Evolutionary conservation across 2,888 invertebrate genomes (phyloP).

Genomic region (Empis stercorea): DNA sequence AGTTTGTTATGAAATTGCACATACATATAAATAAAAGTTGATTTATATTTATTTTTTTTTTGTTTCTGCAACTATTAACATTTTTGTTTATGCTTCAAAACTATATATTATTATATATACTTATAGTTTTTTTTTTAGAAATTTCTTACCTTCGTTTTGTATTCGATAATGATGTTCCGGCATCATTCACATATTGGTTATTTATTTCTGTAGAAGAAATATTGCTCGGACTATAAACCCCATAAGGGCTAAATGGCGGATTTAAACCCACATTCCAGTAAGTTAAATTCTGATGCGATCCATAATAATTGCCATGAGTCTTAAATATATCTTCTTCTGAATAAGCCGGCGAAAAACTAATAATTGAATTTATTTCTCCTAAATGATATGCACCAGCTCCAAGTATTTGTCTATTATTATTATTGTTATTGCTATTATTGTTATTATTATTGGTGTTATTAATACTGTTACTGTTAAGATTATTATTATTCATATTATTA

Average conservation of each 20-base stretch:
- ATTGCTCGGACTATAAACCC: background rate
- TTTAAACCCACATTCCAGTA: conserved; percentile 9
- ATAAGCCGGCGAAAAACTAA: conserved; percentile 4
- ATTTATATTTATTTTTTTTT: background rate
- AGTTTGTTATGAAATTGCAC: too few relatives aligned
- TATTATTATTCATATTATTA: too few relatives aligned
- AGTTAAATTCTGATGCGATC: conserved; percentile 14
- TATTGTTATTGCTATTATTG: conserved; percentile 8
- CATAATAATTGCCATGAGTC: conserved; percentile 10
- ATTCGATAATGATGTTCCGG: background rate
- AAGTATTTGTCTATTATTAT: background rate
- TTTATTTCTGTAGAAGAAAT: conserved; percentile 3
- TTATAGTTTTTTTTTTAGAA: too few relatives aligned
- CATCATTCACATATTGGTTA: conserved; percentile 8
- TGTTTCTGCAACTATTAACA: too few relatives aligned
- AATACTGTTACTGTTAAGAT: background rate
- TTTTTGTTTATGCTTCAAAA: too few relatives aligned
- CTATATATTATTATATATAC: too few relatives aligned
- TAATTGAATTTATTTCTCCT: background rate
- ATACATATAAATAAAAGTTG: too few relatives aligned
- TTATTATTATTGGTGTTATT: conserved; percentile 8
- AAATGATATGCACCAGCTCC: too few relatives aligned
- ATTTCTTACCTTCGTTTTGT: conserved; percentile 8
- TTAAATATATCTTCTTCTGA: conserved; percentile 7
- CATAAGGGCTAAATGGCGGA: conserved; percentile 6